Percentiles rank a stretch among this genome's conserved stretches.
These are phyloP conservation scores for Folsomia candida DNA, from an alignment of 2,888 invertebrate genomes.

Conservation along the genomic window DNA sequence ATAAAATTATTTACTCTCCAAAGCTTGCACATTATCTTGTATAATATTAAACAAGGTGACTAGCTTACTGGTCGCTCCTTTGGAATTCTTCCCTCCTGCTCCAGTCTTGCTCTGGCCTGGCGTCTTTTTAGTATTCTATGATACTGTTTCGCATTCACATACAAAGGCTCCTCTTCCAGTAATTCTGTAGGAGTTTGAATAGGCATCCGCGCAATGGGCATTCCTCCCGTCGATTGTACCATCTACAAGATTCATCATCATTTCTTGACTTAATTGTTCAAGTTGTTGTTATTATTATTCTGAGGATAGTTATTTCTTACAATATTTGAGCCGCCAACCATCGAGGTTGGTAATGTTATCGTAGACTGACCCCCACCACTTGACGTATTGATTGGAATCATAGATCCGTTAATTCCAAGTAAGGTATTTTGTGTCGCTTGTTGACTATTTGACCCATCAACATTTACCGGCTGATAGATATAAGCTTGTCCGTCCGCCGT, in stretches of 20 bases:
- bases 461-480: constrained; percentile 75
- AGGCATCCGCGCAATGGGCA: constrained; percentile 58
- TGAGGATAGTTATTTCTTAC: too few species aligned
- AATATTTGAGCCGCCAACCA: constrained; percentile 67
- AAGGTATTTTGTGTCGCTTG: constrained; percentile 63
- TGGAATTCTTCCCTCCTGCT: constrained; percentile 92
- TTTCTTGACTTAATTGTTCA: too few species aligned
- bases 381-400: constrained; percentile 65
- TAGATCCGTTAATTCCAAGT: constrained; percentile 66
- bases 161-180: constrained; percentile 90
- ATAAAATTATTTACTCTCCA: constrained; percentile 1
- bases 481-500: constrained; percentile 90
- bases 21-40: neutral
- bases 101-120: constrained; percentile 90
- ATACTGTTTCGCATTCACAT: constrained; percentile 98
- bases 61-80: constrained; percentile 80
- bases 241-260: constrained; percentile 59
- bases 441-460: constrained; percentile 58
- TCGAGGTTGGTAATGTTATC: constrained; percentile 57
- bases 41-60: neutral
- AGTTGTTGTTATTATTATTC: too few species aligned
- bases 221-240: constrained; percentile 58
- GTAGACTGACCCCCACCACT: constrained; percentile 55
- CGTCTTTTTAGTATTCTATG: constrained; percentile 90
- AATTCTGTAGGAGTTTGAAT: constrained; percentile 61